A percentile compares a stretch with the other conserved stretches of the same genome.
Conservation (phyloP, 2,113 vertebrate species). For the Nycticorax nycticorax region DNA sequence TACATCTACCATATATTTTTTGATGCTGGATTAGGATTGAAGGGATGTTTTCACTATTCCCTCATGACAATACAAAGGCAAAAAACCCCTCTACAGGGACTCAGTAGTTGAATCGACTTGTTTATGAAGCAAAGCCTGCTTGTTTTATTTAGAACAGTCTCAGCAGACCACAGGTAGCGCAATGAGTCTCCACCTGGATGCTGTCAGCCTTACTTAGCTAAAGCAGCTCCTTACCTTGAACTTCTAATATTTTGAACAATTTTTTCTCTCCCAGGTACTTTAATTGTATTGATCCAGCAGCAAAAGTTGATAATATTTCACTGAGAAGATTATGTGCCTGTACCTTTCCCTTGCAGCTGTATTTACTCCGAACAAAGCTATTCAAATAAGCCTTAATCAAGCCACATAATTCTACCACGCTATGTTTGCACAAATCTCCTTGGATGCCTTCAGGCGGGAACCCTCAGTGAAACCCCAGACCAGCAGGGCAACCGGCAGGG, state of each 20-base stretch:
- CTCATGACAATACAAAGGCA: not conserved
- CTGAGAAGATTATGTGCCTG: not conserved
- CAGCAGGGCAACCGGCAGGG: not conserved
- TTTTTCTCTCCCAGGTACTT: not conserved
- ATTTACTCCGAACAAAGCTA: conserved; percentile 46
- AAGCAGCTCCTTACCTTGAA: not conserved
- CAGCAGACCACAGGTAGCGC: conserved; percentile 20
- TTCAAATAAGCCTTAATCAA: conserved; percentile 34
- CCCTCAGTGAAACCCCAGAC: not conserved
- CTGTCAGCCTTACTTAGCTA: conserved; percentile 15
- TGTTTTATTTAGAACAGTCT: conserved; percentile 62
- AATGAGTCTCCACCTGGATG: conserved; percentile 23
- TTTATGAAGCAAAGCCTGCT: conserved; percentile 57
- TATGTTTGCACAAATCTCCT: not conserved
- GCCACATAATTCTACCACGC: not conserved
- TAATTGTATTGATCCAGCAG: not conserved
- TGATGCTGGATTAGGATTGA: conserved; percentile 32
- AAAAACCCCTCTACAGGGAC: conserved; percentile 1
- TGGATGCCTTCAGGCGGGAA: not conserved
- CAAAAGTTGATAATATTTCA: not conserved
- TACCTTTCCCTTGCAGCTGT: conserved; percentile 41
- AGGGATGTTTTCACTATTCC: conserved; percentile 35
- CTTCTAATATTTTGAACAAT: not conserved
- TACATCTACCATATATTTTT: not conserved
- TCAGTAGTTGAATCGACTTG: conserved; percentile 47